Evolutionary conservation across 2,888 invertebrate species (phyloP).

Genomic region (Volucella inanis): DNA sequence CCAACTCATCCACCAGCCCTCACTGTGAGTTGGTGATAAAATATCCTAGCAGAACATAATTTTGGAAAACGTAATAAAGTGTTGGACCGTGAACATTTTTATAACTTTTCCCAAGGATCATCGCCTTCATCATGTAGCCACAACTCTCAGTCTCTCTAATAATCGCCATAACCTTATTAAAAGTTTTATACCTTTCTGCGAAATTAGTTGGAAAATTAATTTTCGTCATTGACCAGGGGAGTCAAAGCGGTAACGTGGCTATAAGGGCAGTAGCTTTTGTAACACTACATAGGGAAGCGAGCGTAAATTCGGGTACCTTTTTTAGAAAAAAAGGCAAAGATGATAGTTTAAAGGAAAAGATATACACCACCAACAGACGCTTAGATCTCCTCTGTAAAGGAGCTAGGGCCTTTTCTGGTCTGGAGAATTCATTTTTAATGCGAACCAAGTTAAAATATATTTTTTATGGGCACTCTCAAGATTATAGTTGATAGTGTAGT

Average conservation of each 20-base stretch:
- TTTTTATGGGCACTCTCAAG: conserved; percentile 62
- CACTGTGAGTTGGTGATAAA: conserved; percentile 54
- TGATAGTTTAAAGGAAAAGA: not conserved
- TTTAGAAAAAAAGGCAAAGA: not conserved
- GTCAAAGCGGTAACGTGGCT: conserved; percentile 15
- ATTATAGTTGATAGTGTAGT: conserved; percentile 62
- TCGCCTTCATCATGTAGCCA: conserved; percentile 65
- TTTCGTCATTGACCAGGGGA: conserved; percentile 65
- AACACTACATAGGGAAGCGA: not conserved
- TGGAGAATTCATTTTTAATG: conserved; percentile 66
- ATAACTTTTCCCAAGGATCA: conserved; percentile 58
- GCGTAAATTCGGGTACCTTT: conserved; percentile 8
- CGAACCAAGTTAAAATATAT: conserved; percentile 47
- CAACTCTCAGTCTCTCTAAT: conserved; percentile 60
- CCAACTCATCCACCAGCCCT: conserved; percentile 15
- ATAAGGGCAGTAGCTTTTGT: not conserved
- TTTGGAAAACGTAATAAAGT: conserved; percentile 60
- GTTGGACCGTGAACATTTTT: conserved; percentile 63
- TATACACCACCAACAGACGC: not conserved
- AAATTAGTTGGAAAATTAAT: conserved; percentile 75
- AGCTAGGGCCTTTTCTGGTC: not conserved
- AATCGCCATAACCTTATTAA: conserved; percentile 72
- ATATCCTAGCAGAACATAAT: conserved; percentile 45
- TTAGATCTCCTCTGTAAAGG: conserved; percentile 23
- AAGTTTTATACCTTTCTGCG: conserved; percentile 69